These are phyloP conservation scores for Acholoe squamosa DNA, from an alignment of 2,888 invertebrate species.

Conservation along the genomic window DNA sequence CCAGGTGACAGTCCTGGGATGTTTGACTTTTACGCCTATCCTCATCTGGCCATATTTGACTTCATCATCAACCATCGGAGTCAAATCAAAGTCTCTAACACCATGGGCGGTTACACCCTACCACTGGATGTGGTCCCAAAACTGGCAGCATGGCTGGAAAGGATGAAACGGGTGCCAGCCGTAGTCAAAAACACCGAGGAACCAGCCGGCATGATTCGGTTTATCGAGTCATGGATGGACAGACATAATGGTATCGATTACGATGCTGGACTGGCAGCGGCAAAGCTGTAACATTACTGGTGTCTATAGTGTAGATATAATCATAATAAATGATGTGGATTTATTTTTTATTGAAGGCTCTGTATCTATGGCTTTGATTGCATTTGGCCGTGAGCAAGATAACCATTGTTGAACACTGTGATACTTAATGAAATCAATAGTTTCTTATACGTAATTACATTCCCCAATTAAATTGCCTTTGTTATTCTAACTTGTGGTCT, in stretches of 20 bases:
- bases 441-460: too few species aligned
- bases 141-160: background rate
- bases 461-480: too few species aligned
- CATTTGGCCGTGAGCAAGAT: too few species aligned
- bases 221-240: background rate
- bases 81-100: background rate
- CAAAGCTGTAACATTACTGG: background rate
- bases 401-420: too few species aligned
- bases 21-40: constrained; percentile 25
- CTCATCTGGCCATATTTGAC: background rate
- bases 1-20: background rate
- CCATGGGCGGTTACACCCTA: background rate
- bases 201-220: background rate
- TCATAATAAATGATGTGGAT: too few species aligned
- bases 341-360: too few species aligned
- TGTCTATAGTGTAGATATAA: too few species aligned
- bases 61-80: background rate
- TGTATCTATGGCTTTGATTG: too few species aligned
- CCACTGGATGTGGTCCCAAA: background rate
- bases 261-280: background rate
- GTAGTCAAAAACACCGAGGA: constrained; percentile 1
- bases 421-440: too few species aligned
- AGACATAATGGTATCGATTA: background rate
- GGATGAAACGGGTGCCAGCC: background rate
- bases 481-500: too few species aligned